phyloP scores from a whole-genome alignment of 2,888 invertebrate genomes.

The Tipula unca region DNA sequence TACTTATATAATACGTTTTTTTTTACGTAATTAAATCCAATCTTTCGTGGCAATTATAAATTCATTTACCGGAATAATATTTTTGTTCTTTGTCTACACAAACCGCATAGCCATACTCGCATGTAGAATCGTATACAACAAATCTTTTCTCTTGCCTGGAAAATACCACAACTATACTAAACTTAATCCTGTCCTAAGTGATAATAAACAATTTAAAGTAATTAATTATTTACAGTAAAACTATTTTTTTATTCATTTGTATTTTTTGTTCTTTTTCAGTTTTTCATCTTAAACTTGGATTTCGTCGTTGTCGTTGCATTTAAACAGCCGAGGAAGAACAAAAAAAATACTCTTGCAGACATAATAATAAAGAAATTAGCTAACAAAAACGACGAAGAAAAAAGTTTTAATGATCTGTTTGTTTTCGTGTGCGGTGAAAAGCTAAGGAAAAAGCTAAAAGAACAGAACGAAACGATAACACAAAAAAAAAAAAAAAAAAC shows the following conservation, averaged over 20 bases:
- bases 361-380: neutral
- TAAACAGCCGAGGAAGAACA: neutral
- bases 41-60: neutral
- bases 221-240: neutral
- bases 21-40: neutral
- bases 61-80: neutral
- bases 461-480: neutral
- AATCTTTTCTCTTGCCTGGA: neutral
- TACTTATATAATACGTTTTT: neutral
- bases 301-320: neutral
- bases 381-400: neutral
- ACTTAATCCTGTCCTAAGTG: neutral
- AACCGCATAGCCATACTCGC: neutral
- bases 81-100: neutral
- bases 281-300: neutral
- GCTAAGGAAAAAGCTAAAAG: neutral
- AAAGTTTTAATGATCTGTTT: neutral
- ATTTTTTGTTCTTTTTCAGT: neutral
- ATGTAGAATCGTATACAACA: too few species aligned
- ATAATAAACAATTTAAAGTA: conserved; percentile 8
- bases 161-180: neutral
- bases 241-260: neutral
- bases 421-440: neutral
- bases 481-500: neutral
- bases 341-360: neutral